These are phyloP conservation scores for Temnothorax rugatulus DNA, from an alignment of 2,888 invertebrate genomes.

Conservation along the genomic window DNA sequence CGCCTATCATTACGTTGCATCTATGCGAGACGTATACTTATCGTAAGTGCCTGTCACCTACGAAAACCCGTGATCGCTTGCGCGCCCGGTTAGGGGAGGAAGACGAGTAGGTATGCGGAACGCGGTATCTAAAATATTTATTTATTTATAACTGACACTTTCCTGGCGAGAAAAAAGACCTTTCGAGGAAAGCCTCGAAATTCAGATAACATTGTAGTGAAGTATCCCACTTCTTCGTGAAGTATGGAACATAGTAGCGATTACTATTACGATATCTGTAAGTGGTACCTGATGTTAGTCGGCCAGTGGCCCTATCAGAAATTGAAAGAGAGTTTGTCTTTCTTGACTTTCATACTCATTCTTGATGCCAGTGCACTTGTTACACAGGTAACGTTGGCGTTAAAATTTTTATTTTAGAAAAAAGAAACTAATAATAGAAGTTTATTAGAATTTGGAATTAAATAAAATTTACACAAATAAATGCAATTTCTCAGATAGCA, in stretches of 20 bases:
- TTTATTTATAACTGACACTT: not conserved
- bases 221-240: not conserved
- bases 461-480: not conserved
- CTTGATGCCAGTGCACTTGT: not conserved
- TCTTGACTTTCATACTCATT: not conserved
- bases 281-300: not conserved
- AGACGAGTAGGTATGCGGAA: no score
- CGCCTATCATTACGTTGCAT: not conserved
- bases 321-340: not conserved
- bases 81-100: not conserved
- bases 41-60: not conserved
- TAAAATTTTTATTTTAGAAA: not conserved
- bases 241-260: not conserved
- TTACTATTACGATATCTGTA: conserved; percentile 17
- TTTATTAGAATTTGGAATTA: not conserved
- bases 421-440: not conserved
- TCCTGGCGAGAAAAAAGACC: not conserved
- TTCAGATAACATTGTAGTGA: not conserved
- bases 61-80: not conserved
- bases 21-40: not conserved
- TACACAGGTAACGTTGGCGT: conserved; percentile 19
- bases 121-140: conserved; percentile 2
- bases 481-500: conserved; percentile 14
- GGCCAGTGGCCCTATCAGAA: conserved; percentile 46
- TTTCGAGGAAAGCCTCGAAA: not conserved